phyloP scores from a whole-genome alignment of 2,888 invertebrate species.

The Mantis religiosa region DNA sequence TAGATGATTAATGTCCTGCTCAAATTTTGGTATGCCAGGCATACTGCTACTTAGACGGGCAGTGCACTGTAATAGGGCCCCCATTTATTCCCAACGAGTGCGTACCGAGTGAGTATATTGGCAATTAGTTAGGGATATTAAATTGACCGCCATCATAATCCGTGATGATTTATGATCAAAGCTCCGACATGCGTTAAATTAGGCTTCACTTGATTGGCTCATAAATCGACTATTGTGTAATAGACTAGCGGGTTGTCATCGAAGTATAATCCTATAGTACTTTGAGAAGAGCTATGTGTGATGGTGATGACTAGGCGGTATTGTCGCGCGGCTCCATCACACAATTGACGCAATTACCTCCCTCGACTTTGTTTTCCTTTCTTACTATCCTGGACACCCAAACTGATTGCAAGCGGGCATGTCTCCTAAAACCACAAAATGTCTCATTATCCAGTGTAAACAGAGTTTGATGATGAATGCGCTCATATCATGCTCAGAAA shows the following conservation, averaged over 20 bases:
- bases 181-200: constrained; percentile 33
- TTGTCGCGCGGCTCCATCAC: neutral
- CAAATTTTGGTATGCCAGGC: neutral
- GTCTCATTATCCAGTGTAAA: too few species aligned
- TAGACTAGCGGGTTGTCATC: constrained; percentile 14
- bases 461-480: too few species aligned
- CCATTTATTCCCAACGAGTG: constrained; percentile 25
- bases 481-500: too few species aligned
- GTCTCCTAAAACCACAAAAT: too few species aligned
- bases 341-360: neutral
- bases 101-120: constrained; percentile 25
- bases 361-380: neutral
- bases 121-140: constrained; percentile 34
- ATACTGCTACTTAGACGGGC: neutral
- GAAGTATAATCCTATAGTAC: constrained; percentile 4
- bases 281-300: neutral
- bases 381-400: neutral
- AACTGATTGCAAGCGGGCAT: too few species aligned
- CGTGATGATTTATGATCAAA: constrained; percentile 32
- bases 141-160: constrained; percentile 33
- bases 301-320: neutral
- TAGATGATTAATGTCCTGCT: neutral
- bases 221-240: constrained; percentile 33
- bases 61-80: neutral
- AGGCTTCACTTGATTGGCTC: constrained; percentile 32